Percentiles rank a stretch among this genome's conserved stretches.
Conservation (phyloP, 2,113 vertebrate genomes). For the Aramus guarauna region DNA sequence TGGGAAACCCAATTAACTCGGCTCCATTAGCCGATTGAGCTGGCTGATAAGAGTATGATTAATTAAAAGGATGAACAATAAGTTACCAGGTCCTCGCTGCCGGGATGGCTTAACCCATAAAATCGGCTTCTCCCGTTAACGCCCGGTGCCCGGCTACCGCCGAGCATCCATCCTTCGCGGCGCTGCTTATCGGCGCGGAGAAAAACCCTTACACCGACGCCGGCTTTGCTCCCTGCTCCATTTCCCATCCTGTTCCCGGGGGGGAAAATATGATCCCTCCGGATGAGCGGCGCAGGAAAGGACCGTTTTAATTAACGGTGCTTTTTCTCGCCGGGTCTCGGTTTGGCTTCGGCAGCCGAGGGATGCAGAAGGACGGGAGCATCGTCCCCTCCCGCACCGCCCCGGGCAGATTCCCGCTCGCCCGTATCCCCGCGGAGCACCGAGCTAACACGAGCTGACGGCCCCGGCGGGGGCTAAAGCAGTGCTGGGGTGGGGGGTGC, state of each 20-base stretch:
- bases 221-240: accelerated
- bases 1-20: neutral
- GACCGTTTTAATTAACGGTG: neutral
- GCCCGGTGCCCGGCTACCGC: neutral
- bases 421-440: neutral
- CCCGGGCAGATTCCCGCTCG: neutral
- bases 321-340: accelerated
- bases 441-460: too few relatives aligned
- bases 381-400: accelerated
- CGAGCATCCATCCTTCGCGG: accelerated
- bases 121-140: neutral
- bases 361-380: neutral
- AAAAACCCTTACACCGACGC: neutral
- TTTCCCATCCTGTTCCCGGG: neutral
- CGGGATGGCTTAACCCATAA: neutral
- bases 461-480: neutral
- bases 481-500: neutral
- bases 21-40: conserved; percentile 14
- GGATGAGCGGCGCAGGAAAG: neutral
- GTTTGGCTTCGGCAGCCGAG: neutral
- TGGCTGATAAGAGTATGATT: conserved; percentile 13
- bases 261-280: neutral
- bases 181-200: neutral
- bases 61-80: conserved; percentile 24
- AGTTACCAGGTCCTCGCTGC: neutral